These are phyloP conservation scores for Meteorus sp. DNA, from an alignment of 1,140 invertebrate genomes.

Conservation along the genomic window DNA sequence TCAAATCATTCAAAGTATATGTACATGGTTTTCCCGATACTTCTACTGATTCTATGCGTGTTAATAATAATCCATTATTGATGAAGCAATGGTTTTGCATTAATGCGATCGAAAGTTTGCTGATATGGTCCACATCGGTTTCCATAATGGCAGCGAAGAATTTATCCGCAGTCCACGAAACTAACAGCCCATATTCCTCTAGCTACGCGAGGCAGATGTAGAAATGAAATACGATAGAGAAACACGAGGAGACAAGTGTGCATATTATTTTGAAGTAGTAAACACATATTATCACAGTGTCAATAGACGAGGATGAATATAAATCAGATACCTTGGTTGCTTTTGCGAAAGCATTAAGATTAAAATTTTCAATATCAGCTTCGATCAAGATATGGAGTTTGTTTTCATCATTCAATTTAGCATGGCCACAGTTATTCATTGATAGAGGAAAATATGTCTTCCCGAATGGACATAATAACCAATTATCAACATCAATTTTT, in stretches of 20 bases:
- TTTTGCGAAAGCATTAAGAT: conserved; percentile 39
- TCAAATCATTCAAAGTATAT: conserved; percentile 42
- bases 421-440: conserved; percentile 38
- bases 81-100: conserved; percentile 63
- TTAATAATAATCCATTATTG: conserved; percentile 66
- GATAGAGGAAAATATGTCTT: conserved; percentile 60
- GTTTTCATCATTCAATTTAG: conserved; percentile 32
- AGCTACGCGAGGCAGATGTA: conserved; percentile 62
- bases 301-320: too few species aligned
- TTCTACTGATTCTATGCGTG: conserved; percentile 65
- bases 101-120: conserved; percentile 63
- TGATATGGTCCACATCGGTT: conserved; percentile 66
- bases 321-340: conserved; percentile 46
- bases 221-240: too few species aligned
- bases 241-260: conserved; percentile 8
- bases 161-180: conserved; percentile 67
- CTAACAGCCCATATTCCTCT: conserved; percentile 67
- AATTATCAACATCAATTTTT: conserved; percentile 58
- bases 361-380: conserved; percentile 51
- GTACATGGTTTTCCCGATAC: conserved; percentile 59
- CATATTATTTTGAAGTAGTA: background rate
- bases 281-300: too few species aligned
- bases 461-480: conserved; percentile 59
- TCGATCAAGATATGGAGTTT: conserved; percentile 59
- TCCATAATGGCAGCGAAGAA: conserved; percentile 66